Base-by-base conservation (phyloP, 1,140 invertebrate species). In the Micrasema minimum region DNA sequence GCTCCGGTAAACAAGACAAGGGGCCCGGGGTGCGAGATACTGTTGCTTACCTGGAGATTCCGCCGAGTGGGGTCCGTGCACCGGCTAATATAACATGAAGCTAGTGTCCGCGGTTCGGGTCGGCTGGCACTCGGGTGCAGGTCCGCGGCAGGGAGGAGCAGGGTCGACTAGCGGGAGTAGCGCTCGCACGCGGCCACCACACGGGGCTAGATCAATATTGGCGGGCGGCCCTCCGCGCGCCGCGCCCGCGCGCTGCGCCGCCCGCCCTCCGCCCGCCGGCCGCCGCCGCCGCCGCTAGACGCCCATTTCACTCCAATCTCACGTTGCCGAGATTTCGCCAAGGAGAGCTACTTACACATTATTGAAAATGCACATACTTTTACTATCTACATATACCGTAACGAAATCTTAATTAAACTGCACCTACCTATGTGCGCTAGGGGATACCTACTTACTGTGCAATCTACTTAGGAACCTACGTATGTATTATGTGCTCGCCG, bases 141-240 rank as follows among this genome's bases (percentile, higher is more conserved):
- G 57, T 62, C 37, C 20, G 23, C 57, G 22, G 57, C 23, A 18
- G 62, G 43, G 62, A 65, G 62, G 43, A 31, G 50, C 37, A 50
- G 62, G 43, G 62, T 65, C 62, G 62, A 50, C 59, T 62, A 62
- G 59, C 59, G 43, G 31, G 43, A n/a, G n/a, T n/a, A 26, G 20
- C n/a, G 43, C 12, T 23, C 23, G 26, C 62, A 65, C 62, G 43
- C 62, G 62, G 62, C 62, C 43, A 62, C 14, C 57, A 20, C 38
- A 43, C 2, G 62, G 43, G 62, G 23, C 31, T 48, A 48, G 62
- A 65, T 65, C 62, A 65, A 65, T 65, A 65, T 48, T 48, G 57
- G 57, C 57, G 22, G 57, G 11, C 35, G 62, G 43, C 10, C 45
- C 20, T 11, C 62, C 43, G 22, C 43, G 43, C 18, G 43, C 62